Evolutionary conservation across 2,113 vertebrate species (phyloP), one percentile per base, ranked within the genome.

Genomic region (Ammodytes marinus): DNA sequence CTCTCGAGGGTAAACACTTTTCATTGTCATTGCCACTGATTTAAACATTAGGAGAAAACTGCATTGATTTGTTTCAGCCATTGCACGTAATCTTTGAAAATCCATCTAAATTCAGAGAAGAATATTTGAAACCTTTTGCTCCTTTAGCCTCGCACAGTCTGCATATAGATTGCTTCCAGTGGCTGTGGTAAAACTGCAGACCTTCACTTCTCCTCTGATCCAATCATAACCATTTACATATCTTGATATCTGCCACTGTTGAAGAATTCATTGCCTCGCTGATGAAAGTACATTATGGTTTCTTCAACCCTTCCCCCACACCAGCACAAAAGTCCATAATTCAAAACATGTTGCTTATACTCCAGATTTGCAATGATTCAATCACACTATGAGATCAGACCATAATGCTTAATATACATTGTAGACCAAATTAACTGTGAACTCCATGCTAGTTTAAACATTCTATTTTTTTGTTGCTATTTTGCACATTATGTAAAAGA

Each of bases 1-100:
- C 43, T 60, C n/a, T 83, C 19, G 11, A 60, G 59, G 17, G 10
- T 53, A 74, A 74, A 69, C 10, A 65, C 5, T 10, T 60, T 35
- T 75, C 46, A 52, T 12, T 42, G 40, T 45, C n/a, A 19, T 27
- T 6, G 43, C 54, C n/a, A 37, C 5, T 3, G 14, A 53, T 54
- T 71, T 71, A 27, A 27, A 27, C 27, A 27, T 27, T 27, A 61
- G 59, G 4, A 58, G 46, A 58, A 77, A 55, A 37, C 5, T 43
- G 10, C 60, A 35, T 10, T 10, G 14, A 70, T 42, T 9, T 5
- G 5, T 71, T 73, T 70, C 0, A 35, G 19, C 43, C 17, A 53
- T 3, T 68, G 52, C 8, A 55, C 8, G 37, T 46, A 60, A 58
- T 60, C 37, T 11, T 5, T n/a, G 14, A 63, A 43, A 40, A 14